Percentiles rank a stretch among this genome's conserved stretches.
phyloP scores from a whole-genome alignment of 1,140 invertebrate genomes.

The Lucilia sericata region DNA sequence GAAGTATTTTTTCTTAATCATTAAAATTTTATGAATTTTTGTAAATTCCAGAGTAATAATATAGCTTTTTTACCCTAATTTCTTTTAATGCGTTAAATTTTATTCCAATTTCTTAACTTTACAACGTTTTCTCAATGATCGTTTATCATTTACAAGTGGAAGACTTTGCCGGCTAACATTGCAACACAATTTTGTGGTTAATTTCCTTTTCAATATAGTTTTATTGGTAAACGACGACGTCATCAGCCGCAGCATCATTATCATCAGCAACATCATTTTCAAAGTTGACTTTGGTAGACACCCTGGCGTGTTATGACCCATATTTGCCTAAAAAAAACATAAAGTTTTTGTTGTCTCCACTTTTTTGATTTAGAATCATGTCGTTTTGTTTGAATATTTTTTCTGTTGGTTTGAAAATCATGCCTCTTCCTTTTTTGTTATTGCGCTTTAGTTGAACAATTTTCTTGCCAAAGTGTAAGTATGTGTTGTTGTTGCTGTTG shows the following conservation, averaged over 20 bases:
- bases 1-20: too few species aligned
- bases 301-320: slow-evolving; percentile 40
- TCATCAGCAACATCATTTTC: not conserved
- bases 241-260: not conserved
- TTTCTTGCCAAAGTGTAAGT: not conserved
- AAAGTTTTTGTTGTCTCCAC: not conserved
- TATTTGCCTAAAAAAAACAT: slow-evolving; percentile 7
- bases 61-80: too few species aligned
- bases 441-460: not conserved
- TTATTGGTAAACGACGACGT: not conserved
- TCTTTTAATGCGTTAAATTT: too few species aligned
- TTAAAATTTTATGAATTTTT: too few species aligned
- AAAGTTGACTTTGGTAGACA: slow-evolving; percentile 20
- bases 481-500: not conserved
- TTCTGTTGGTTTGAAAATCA: not conserved
- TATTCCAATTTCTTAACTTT: not conserved
- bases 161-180: not conserved
- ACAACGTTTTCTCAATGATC: not conserved
- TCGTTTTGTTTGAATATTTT: not conserved
- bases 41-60: too few species aligned
- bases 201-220: not conserved
- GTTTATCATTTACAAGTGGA: not conserved
- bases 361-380: slow-evolving; percentile 2
- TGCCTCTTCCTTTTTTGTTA: slow-evolving; percentile 8
- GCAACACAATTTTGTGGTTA: not conserved